Base-by-base conservation (phyloP, 2,797 vertebrate genomes). In the Strix occidentalis region DNA sequence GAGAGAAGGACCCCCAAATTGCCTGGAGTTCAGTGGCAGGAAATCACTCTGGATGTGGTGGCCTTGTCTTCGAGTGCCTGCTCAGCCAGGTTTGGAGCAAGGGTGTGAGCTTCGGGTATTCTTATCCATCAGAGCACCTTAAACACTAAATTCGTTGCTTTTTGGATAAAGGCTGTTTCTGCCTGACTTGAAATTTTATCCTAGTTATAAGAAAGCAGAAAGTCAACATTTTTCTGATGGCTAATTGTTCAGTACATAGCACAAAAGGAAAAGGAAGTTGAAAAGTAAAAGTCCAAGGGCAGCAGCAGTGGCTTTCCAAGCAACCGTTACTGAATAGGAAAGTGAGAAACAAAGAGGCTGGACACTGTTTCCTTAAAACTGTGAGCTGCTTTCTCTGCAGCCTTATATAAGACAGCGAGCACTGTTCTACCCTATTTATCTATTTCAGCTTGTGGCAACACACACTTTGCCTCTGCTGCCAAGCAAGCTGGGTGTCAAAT, bases 401-500 rank as follows among this genome's bases (percentile, higher is more conserved):
- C 74, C 61, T 61, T n/a, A 2, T 12, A 20, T 4, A 14, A 54
- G 82, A 54, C 77, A 76, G 68, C 4, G 2, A 87, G 63, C 29
- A 5, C 66, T 75, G 82, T 58, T 97, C 87, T 74, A 90, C 56
- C 93, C 90, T 65, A 95, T 93, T 95, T 87, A 63, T 87, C 96
- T 91, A 37, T 76, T 97, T 92, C 94, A 97, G 95, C 94, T 93
- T 93, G 95, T 97, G 96, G 95, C 86, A 84, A 81, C 29, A 53
- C 81, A 61, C 51, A 23, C 82, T 82, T 70, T 81, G 64, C 77
- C 87, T 95, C 80, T 45, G 95, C 96, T 94, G 95, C 93, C 91
- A 92, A 92, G 90, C 80, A 83, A 90, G 94, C 89, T 79, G 95
- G 93, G 83, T 93, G 94, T 97, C 97, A 97, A 82, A 97, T 98